phyloP scores from a whole-genome alignment of 2,888 invertebrate species.

The Pseudococcus longispinus region DNA sequence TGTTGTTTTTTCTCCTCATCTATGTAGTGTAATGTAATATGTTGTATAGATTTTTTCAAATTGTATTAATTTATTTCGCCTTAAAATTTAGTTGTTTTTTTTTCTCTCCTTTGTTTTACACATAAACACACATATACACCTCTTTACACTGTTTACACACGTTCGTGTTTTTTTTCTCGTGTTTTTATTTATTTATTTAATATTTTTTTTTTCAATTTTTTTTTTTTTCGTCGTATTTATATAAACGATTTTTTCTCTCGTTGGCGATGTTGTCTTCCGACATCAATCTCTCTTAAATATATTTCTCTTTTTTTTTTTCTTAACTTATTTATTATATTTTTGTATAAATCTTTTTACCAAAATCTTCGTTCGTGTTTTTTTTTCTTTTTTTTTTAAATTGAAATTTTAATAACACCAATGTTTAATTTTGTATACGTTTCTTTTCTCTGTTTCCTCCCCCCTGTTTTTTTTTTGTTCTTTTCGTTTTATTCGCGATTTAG shows the following conservation, averaged over 20 bases:
- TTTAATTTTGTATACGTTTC: constrained; percentile 37
- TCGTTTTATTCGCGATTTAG: background rate
- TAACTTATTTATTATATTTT: constrained; percentile 16
- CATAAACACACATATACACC: constrained; percentile 17
- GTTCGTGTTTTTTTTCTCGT: background rate
- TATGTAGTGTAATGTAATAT: constrained; percentile 23
- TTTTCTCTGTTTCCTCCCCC: background rate
- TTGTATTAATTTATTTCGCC: constrained; percentile 41
- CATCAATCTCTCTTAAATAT: constrained; percentile 41
- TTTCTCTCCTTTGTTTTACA: background rate
- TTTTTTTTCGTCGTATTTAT: constrained; percentile 1
- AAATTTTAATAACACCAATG: constrained; percentile 39
- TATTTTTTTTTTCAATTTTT: too few relatives aligned
- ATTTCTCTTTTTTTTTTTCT: background rate
- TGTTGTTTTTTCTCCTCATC: background rate
- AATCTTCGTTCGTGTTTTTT: constrained; percentile 14
- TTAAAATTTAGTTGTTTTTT: background rate
- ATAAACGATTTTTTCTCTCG: constrained; percentile 20
- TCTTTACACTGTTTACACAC: constrained; percentile 26
- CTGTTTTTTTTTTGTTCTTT: background rate
- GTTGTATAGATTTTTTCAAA: constrained; percentile 35
- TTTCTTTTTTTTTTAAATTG: background rate
- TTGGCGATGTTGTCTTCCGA: constrained; percentile 37
- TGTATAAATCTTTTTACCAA: constrained; percentile 34
- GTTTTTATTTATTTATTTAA: constrained; percentile 32